Base-by-base conservation (phyloP, 2,113 vertebrate genomes). In the Monarcha castaneiventris region DNA sequence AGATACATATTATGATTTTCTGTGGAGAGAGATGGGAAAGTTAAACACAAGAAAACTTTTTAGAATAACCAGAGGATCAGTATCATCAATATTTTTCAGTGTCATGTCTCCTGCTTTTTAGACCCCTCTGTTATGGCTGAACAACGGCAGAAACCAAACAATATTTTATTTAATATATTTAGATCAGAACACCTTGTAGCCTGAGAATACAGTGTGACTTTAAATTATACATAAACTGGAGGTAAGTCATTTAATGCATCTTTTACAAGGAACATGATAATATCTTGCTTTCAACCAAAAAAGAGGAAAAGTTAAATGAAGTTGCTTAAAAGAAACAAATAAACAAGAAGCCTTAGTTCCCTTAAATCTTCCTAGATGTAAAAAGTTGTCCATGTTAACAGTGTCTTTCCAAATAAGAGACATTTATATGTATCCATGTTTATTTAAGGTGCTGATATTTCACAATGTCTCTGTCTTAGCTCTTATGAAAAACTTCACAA, bases 41-140 rank as follows among this genome's bases (percentile, higher is more conserved):
- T 84, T 96, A 95, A 96, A 95, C 85, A 94, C 44, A 82, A 66
- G 37, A 87, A 92, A 92, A 55, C 16, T 13, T 96, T 87, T 85
- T 78, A 94, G 61, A 90, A 75, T 46, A 85, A 89, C 46, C 3
- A 12, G 41, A 92, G 69, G 33, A 93, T 93, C 83, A 13, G 39
- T 81, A 78, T 75, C 80, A 68, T 86, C 37, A 75, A 27, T 94
- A 89, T 81, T 94, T 94, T 96, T 90, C 79, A 78, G 32, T 78
- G n/a, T 74, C 52, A 51, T 35, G 11, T 39, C 68, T 87, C 33
- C 44, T 89, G 26, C 10, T 10, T 87, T 78, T 84, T 59, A 44
- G 16, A 87, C 13, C 2, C 22, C 13, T 44, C 87, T 92, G 21
- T 86, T 78, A 59, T 26, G 32, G 44, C 7, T 86, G 20, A 96